phyloP scores from a whole-genome alignment of 1,140 invertebrate species.

The Matsumurasca onukii region DNA sequence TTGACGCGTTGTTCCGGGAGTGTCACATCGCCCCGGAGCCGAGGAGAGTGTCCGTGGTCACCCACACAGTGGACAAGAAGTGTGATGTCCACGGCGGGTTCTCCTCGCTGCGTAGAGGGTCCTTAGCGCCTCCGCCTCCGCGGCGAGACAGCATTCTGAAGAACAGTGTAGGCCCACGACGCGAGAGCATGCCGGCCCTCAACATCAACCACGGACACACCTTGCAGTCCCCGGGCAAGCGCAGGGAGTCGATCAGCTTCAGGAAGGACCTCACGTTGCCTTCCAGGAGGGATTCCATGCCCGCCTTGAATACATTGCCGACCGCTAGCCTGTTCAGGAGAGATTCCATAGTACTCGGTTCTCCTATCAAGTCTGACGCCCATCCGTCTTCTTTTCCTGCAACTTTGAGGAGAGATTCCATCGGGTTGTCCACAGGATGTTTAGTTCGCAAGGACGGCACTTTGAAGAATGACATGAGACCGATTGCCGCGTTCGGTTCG shows the following conservation, averaged over 20 bases:
- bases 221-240: conserved; percentile 1
- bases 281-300: conserved; percentile 50
- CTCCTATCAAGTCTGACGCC: conserved; percentile 28
- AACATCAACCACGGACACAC: neutral
- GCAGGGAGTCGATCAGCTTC: conserved; percentile 23
- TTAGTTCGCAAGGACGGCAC: conserved; percentile 45
- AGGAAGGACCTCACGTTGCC: conserved; percentile 28
- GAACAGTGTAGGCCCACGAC: conserved; percentile 43
- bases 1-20: conserved; percentile 69
- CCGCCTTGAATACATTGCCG: conserved; percentile 35
- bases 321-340: conserved; percentile 49
- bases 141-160: conserved; percentile 30
- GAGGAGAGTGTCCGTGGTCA: conserved; percentile 33
- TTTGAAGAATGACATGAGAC: neutral
- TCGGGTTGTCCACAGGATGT: conserved; percentile 54
- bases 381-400: conserved; percentile 68
- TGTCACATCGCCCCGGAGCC: conserved; percentile 57
- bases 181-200: conserved; percentile 49
- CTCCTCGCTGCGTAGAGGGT: conserved; percentile 49
- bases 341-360: conserved; percentile 51
- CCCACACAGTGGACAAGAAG: conserved; percentile 50
- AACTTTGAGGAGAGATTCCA: conserved; percentile 58
- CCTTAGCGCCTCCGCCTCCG: conserved; percentile 41
- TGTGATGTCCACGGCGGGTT: conserved; percentile 71
- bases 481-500: conserved; percentile 24